Percentiles rank a stretch among this genome's conserved stretches.
phyloP scores from a whole-genome alignment of 1,140 invertebrate species.

The Whitmania pigra region DNA sequence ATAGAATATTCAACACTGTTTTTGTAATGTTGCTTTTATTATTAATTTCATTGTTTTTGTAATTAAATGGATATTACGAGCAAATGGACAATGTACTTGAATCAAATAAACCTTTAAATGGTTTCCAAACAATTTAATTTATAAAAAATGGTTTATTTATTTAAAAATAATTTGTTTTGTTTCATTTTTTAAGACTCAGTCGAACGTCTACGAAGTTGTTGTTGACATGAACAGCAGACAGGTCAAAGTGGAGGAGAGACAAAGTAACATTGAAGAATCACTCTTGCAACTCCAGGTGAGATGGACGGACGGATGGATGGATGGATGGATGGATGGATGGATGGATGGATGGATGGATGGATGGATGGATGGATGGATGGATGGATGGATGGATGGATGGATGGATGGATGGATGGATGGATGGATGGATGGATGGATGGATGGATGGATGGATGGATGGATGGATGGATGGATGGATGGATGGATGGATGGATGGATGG shows the following conservation, averaged over 20 bases:
- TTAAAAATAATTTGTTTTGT: too few species aligned
- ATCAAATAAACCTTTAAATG: too few species aligned
- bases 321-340: too few species aligned
- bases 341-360: too few species aligned
- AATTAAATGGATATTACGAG: too few species aligned
- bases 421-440: too few species aligned
- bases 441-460: too few species aligned
- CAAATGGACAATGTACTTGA: too few species aligned
- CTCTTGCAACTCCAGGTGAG: slow-evolving; percentile 32
- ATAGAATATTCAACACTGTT: neutral
- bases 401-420: too few species aligned
- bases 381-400: neutral
- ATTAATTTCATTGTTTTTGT: neutral
- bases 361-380: neutral
- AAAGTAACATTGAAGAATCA: slow-evolving; percentile 38
- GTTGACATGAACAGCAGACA: slow-evolving; percentile 85
- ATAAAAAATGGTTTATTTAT: too few species aligned
- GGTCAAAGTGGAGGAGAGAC: slow-evolving; percentile 60
- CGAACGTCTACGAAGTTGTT: slow-evolving; percentile 88
- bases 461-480: neutral
- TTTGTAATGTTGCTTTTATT: neutral
- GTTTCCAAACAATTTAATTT: too few species aligned
- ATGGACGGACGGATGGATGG: too few species aligned
- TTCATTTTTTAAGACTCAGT: slow-evolving; percentile 63
- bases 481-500: neutral